A percentile compares a stretch with the other conserved stretches of the same genome.
Conservation (phyloP, 2,888 invertebrate genomes). For the Harpalus rubripes region DNA sequence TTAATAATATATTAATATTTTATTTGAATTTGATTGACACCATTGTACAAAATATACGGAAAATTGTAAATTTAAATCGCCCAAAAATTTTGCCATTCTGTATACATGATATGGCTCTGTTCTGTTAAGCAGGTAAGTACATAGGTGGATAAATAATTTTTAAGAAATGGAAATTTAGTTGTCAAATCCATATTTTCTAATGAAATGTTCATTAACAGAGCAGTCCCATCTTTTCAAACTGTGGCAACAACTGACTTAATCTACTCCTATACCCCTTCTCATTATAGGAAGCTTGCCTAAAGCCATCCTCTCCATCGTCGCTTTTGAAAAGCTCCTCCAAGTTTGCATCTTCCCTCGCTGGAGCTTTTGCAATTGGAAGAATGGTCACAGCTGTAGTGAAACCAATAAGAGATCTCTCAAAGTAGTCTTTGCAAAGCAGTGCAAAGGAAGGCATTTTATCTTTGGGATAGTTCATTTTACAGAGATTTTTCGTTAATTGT, state of each 20-base stretch:
- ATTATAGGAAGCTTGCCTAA: conserved; percentile 74
- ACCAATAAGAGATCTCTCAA: conserved; percentile 73
- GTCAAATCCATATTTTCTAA: too few relatives aligned
- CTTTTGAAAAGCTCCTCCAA: conserved; percentile 73
- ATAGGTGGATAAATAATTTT: too few relatives aligned
- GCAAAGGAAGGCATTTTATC: conserved; percentile 73
- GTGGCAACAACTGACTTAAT: conserved; percentile 72
- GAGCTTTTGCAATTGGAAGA: conserved; percentile 73
- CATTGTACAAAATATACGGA: too few relatives aligned
- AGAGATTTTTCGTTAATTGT: conserved; percentile 71
- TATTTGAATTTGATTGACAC: too few relatives aligned
- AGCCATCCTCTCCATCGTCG: conserved; percentile 72
- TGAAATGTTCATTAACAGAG: conserved; percentile 64
- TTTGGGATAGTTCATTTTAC: conserved; percentile 72
- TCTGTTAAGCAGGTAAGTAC: too few relatives aligned
- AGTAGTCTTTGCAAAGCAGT: conserved; percentile 73
- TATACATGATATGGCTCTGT: too few relatives aligned
- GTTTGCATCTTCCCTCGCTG: conserved; percentile 73
- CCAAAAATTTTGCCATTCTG: background rate
- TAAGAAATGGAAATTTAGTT: too few relatives aligned
- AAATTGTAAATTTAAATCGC: too few relatives aligned
- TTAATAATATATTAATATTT: too few relatives aligned
- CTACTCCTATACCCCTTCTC: conserved; percentile 73
- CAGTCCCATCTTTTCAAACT: conserved; percentile 73
- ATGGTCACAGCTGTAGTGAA: conserved; percentile 73